These are phyloP conservation scores for Homalodisca vitripennis DNA, from an alignment of 1,140 invertebrate species.

Conservation along the genomic window DNA sequence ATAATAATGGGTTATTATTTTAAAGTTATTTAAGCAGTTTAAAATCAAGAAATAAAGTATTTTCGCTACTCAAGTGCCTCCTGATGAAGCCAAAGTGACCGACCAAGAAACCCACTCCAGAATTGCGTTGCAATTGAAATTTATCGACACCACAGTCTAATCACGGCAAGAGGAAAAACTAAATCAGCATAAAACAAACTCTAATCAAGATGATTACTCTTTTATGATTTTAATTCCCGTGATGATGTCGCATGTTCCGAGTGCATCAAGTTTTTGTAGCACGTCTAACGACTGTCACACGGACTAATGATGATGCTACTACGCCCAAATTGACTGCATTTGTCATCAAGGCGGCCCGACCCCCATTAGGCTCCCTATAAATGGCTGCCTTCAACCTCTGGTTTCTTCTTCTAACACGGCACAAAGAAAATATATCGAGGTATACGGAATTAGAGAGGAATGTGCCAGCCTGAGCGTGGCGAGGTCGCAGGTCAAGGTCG, in stretches of 20 bases:
- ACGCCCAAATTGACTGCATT: slow-evolving; percentile 9
- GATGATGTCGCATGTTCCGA: slow-evolving; percentile 22
- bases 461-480: too few species aligned
- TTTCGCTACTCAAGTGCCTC: too few species aligned
- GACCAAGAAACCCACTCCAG: too few species aligned
- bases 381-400: not conserved
- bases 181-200: slow-evolving; percentile 9
- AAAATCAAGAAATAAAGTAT: too few species aligned
- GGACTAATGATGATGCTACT: slow-evolving; percentile 17
- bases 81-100: too few species aligned
- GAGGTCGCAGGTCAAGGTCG: too few species aligned
- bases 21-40: too few species aligned
- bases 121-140: too few species aligned
- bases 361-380: slow-evolving; percentile 20
- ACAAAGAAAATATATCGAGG: not conserved
- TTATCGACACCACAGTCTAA: not conserved
- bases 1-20: too few species aligned
- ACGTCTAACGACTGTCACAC: slow-evolving; percentile 14
- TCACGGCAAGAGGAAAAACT: too few species aligned
- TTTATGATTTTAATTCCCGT: slow-evolving; percentile 17
- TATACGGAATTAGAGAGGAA: too few species aligned
- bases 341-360: slow-evolving; percentile 10
- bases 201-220: slow-evolving; percentile 4
- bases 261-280: slow-evolving; percentile 24
- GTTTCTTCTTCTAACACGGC: too few species aligned